phyloP scores from a whole-genome alignment of 2,888 invertebrate genomes.

The Onchidella celtica region DNA sequence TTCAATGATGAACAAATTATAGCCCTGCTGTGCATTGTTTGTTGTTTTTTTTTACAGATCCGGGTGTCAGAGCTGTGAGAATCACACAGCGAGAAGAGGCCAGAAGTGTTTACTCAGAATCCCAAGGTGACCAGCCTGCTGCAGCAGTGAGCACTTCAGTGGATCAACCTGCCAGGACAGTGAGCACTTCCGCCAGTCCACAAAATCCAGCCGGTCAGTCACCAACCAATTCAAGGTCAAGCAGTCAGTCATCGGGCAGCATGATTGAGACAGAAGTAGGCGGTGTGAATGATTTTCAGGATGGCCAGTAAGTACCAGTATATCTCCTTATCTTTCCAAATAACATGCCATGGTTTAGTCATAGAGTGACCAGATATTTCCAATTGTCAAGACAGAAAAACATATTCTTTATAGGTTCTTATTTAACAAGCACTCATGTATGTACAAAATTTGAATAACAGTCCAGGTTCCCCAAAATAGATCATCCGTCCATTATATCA shows the following conservation, averaged over 20 bases:
- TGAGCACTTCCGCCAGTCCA: constrained; percentile 3
- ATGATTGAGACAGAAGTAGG: constrained; percentile 39
- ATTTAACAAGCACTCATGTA: no score
- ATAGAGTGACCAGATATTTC: no score
- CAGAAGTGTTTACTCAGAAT: constrained; percentile 25
- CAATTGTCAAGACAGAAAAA: no score
- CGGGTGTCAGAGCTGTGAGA: constrained; percentile 23
- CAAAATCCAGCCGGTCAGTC: constrained; percentile 8
- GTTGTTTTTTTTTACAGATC: constrained; percentile 18
- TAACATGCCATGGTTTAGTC: no score
- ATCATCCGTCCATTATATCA: no score
- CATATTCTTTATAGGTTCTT: no score
- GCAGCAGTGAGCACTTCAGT: neutral
- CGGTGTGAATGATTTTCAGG: constrained; percentile 11
- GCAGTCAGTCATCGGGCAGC: constrained; percentile 10
- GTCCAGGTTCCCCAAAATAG: no score
- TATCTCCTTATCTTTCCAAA: neutral
- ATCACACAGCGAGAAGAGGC: constrained; percentile 35
- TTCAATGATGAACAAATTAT: no score
- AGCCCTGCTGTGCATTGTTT: no score
- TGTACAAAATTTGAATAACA: no score
- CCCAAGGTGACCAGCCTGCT: neutral
- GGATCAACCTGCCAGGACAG: neutral
- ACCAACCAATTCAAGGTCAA: neutral
- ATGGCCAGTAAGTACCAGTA: constrained; percentile 41